A percentile compares a stretch with the other conserved stretches of the same genome.
These are phyloP conservation scores for Acleris laterana DNA, from an alignment of 2,888 invertebrate species.

Conservation along the genomic window DNA sequence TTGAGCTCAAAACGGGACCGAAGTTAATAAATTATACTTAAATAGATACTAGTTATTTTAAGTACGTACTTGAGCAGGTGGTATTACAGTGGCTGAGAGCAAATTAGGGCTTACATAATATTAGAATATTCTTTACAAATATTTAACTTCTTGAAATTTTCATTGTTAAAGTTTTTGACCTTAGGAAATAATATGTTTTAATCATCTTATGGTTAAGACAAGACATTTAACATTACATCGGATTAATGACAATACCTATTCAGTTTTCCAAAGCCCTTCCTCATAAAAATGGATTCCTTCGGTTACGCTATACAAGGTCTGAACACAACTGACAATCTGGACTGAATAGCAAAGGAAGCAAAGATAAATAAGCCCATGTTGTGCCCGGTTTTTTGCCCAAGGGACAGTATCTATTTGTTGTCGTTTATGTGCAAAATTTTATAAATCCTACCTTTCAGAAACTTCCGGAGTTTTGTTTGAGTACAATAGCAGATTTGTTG, in stretches of 20 bases:
- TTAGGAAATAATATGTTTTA: too few relatives aligned
- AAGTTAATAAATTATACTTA: constrained; percentile 67
- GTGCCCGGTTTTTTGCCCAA: constrained; percentile 31
- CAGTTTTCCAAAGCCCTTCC: too few relatives aligned
- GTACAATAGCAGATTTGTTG: constrained; percentile 57
- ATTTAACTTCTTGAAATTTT: background rate
- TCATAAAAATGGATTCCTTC: background rate
- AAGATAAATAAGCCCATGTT: constrained; percentile 36
- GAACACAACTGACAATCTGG: constrained; percentile 14
- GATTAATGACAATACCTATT: too few relatives aligned
- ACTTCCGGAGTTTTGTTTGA: constrained; percentile 69
- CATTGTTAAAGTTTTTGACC: too few relatives aligned
- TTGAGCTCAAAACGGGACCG: constrained; percentile 58
- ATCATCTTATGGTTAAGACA: too few relatives aligned
- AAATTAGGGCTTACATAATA: constrained; percentile 17
- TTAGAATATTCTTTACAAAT: background rate
- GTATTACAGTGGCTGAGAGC: constrained; percentile 39
- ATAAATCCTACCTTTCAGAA: constrained; percentile 57
- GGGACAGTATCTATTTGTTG: constrained; percentile 72
- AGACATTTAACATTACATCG: too few relatives aligned
- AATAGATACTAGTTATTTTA: constrained; percentile 63
- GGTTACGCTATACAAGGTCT: constrained; percentile 1
- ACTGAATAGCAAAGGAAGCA: constrained; percentile 21
- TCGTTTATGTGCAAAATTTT: constrained; percentile 66
- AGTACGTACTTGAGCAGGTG: constrained; percentile 57